Evolutionary conservation across 2,113 vertebrate species (phyloP), one percentile per base, ranked within the genome.

Genomic region (Anoura caudifer): DNA sequence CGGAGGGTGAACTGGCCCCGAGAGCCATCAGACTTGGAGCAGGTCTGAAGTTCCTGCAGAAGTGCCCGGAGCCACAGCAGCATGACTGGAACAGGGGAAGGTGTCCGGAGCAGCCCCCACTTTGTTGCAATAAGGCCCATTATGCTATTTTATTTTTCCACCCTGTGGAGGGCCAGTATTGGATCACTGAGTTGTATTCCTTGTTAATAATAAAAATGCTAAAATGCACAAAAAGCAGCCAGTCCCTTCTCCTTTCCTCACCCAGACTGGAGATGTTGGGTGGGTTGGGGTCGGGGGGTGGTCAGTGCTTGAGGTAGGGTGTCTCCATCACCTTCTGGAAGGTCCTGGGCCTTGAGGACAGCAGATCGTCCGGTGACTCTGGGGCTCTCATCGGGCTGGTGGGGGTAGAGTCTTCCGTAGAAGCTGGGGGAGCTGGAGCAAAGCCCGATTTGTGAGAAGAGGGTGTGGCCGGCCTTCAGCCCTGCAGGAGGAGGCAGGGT

Each of bases 251-350:
- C 31, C 36, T 79, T 63, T 93, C 28, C 82, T 76, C 9, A 19
- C 13, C n/a, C 6, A 26, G 85, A 36, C 6, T 24, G 45, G 54
- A 76, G 45, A 24, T 33, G 28, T 28, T 11, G n/a, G 56, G 41
- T 26, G 3, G 6, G 43, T 0, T 1, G 31, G 11, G 16, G 50
- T 8, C 4, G n/a, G 41, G 45, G 26, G 10, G 45, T 0, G 36
- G 41, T 59, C 81, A 13, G 11, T 77, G 19, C 8, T 54, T 43
- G 36, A 73, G 7, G 47, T 17, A 4, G 10, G 24, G 7, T 28
- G n/a, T 83, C 54, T 83, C 47, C 9, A 14, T 87, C 75, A 50
- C 80, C 36, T 69, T 50, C 76, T 24, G 45, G 59, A 65, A n/a
- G 41, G 77, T 65, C 76, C 70, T 52, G 43, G 56, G 70, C 65